Conservation (phyloP, 2,888 invertebrate species). For the Macroteleia sp. region DNA sequence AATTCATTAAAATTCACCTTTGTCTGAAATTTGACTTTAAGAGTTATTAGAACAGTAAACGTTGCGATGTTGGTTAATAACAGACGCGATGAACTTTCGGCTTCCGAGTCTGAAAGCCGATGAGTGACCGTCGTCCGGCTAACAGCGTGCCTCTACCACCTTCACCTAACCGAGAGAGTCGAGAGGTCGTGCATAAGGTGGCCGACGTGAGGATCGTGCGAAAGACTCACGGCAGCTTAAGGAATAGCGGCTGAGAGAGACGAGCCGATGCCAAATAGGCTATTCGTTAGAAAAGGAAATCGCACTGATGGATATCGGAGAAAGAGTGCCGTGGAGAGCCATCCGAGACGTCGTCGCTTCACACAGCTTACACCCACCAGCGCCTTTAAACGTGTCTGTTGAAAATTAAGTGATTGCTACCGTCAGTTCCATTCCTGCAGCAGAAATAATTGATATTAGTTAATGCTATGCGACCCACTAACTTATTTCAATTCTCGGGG, state of each 20-base stretch:
- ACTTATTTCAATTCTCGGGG: too few species aligned
- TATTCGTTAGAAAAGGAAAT: conserved; percentile 56
- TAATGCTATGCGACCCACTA: too few species aligned
- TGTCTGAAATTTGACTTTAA: too few species aligned
- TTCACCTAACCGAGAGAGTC: conserved; percentile 59
- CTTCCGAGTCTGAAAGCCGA: conserved; percentile 73
- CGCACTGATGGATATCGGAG: conserved; percentile 59
- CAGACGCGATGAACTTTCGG: conserved; percentile 72
- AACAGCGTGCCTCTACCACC: conserved; percentile 65
- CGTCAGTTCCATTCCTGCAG: too few species aligned
- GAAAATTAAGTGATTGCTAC: too few species aligned
- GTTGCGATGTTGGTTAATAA: conserved; percentile 55
- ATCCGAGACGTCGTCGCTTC: conserved; percentile 63
- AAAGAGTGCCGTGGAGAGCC: conserved; percentile 58
- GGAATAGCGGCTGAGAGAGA: conserved; percentile 48
- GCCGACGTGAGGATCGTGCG: conserved; percentile 82
- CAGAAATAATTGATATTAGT: too few species aligned
- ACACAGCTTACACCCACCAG: too few species aligned
- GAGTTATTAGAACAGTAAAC: too few species aligned
- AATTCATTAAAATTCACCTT: too few species aligned
- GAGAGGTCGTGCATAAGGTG: conserved; percentile 82
- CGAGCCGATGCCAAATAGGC: conserved; percentile 13
- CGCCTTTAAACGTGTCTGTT: too few species aligned
- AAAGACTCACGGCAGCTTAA: too few species aligned
- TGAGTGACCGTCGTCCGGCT: conserved; percentile 82